phyloP scores from a whole-genome alignment of 1,140 invertebrate species.

The Euschistus heros region DNA sequence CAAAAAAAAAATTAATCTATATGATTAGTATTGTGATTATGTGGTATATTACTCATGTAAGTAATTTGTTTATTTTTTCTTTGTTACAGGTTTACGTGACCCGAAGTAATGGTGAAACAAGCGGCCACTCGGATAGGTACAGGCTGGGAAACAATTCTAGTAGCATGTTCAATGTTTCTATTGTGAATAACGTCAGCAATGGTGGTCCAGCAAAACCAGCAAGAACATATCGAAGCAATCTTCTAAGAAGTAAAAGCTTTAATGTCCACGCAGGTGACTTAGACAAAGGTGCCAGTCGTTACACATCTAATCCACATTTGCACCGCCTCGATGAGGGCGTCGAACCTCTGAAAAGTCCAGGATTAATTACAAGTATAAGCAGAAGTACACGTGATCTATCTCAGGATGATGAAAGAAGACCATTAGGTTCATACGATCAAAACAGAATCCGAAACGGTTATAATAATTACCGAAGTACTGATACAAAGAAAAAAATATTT shows the following conservation, averaged over 20 bases:
- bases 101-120: constrained; percentile 27
- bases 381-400: constrained; percentile 61
- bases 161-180: constrained; percentile 64
- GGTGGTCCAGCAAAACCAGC: constrained; percentile 57
- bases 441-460: constrained; percentile 35
- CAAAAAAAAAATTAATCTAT: no score
- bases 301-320: constrained; percentile 65
- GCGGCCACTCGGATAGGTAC: constrained; percentile 3
- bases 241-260: constrained; percentile 73
- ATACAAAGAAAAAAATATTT: constrained; percentile 56
- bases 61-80: constrained; percentile 9
- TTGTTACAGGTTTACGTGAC: constrained; percentile 29
- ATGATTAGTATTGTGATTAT: no score
- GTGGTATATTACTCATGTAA: no score
- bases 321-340: constrained; percentile 54
- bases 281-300: constrained; percentile 34
- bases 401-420: constrained; percentile 31
- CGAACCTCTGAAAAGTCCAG: constrained; percentile 67
- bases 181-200: constrained; percentile 51
- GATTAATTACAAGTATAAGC: constrained; percentile 70
- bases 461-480: constrained; percentile 31
- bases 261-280: constrained; percentile 51
- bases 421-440: constrained; percentile 34
- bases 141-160: constrained; percentile 37
- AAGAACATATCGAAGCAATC: constrained; percentile 56